phyloP scores from a whole-genome alignment of 2,888 invertebrate species.

The Apomyelois bistriatella region DNA sequence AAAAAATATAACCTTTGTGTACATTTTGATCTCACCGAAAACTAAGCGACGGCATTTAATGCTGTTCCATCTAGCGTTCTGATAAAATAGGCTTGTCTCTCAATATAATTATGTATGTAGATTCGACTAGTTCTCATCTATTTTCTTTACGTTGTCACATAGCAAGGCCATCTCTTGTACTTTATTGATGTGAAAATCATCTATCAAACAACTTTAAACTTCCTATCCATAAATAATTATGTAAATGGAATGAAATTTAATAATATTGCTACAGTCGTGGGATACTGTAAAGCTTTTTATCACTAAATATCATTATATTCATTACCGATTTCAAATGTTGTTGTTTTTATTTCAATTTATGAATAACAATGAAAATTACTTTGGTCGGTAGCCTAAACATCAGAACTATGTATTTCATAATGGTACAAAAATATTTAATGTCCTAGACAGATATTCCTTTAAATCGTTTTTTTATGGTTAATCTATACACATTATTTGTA shows the following conservation, averaged over 20 bases:
- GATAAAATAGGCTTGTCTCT: slow-evolving; percentile 48
- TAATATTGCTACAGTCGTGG: slow-evolving; percentile 48
- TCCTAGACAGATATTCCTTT: slow-evolving; percentile 48
- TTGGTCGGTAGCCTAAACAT: slow-evolving; percentile 59
- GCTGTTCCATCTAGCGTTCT: slow-evolving; percentile 58
- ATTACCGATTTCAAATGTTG: slow-evolving; percentile 33
- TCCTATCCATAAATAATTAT: slow-evolving; percentile 39
- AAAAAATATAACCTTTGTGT: slow-evolving; percentile 72
- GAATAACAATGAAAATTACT: slow-evolving; percentile 41
- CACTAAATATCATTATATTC: slow-evolving; percentile 42
- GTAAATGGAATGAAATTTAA: slow-evolving; percentile 59
- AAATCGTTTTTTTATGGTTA: slow-evolving; percentile 57
- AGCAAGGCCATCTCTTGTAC: slow-evolving; percentile 74
- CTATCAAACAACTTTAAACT: slow-evolving; percentile 38
- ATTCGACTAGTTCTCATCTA: slow-evolving; percentile 47
- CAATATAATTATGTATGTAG: slow-evolving; percentile 42
- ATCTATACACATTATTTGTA: slow-evolving; percentile 70
- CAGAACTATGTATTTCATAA: slow-evolving; percentile 55
- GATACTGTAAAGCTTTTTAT: slow-evolving; percentile 57
- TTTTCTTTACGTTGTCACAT: slow-evolving; percentile 49
- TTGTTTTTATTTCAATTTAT: slow-evolving; percentile 31
- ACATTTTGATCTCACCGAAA: slow-evolving; percentile 50
- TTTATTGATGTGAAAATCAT: slow-evolving; percentile 51
- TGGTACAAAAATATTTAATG: slow-evolving; percentile 72
- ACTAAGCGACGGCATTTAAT: slow-evolving; percentile 61